These are phyloP conservation scores for Mormyrops boulengeri DNA, from an alignment of 2,797 vertebrate genomes.

Conservation along the genomic window DNA sequence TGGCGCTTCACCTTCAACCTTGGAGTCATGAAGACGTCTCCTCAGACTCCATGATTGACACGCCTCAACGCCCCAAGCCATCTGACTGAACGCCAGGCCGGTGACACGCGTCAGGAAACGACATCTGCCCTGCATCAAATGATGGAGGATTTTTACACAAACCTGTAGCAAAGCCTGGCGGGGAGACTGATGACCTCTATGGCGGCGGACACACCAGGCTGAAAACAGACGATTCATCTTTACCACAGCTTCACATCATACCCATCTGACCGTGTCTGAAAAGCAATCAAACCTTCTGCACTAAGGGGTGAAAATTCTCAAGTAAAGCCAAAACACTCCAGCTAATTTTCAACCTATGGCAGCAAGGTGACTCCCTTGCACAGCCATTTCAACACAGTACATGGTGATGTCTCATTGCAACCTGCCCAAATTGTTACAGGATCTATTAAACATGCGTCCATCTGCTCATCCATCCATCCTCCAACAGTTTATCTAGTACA, in stretches of 20 bases:
- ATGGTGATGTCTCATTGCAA: neutral
- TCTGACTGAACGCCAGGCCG: neutral
- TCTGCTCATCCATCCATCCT: neutral
- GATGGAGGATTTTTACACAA: conserved; percentile 10
- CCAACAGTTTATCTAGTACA: neutral
- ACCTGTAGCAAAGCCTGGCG: neutral
- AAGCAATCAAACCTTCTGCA: conserved; percentile 22
- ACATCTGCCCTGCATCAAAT: neutral
- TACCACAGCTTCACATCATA: conserved; percentile 10
- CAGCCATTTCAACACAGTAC: neutral
- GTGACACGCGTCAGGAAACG: neutral
- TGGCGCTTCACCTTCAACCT: neutral
- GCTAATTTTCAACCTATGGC: neutral
- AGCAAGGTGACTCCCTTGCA: neutral
- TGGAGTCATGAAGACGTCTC: neutral
- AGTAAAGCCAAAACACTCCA: neutral
- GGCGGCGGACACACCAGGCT: conserved; percentile 1
- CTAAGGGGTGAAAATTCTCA: conserved; percentile 6
- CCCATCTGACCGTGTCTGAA: conserved; percentile 12
- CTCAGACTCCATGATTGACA: neutral
- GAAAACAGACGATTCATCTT: neutral
- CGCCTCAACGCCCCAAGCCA: neutral
- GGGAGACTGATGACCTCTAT: conserved; percentile 27
- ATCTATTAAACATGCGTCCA: neutral
- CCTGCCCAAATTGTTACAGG: neutral